Evolutionary conservation across 2,888 invertebrate species (phyloP).

Genomic region (Acrobasis consociella): DNA sequence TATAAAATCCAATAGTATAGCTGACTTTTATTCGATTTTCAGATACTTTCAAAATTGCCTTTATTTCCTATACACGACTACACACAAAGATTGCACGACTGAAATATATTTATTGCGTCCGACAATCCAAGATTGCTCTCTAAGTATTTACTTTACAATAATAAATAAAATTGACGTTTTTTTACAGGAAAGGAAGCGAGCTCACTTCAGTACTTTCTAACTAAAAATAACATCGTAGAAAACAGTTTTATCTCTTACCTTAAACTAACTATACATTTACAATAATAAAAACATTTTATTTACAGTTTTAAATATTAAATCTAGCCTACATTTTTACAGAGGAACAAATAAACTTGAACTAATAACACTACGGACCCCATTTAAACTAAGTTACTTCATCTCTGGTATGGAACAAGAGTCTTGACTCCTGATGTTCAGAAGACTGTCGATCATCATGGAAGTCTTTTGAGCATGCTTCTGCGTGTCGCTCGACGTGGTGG

Average conservation of each 20-base stretch:
- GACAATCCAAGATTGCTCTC: slow-evolving; percentile 42
- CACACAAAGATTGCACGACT: slow-evolving; percentile 70
- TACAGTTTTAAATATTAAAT: slow-evolving; percentile 74
- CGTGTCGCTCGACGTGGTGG: slow-evolving; percentile 50
- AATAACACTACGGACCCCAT: slow-evolving; percentile 71
- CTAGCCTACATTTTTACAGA: slow-evolving; percentile 75
- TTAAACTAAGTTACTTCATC: slow-evolving; percentile 54
- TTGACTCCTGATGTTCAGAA: slow-evolving; percentile 63
- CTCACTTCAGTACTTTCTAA: slow-evolving; percentile 17
- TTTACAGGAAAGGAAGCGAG: slow-evolving; percentile 31
- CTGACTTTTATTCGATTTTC: neutral
- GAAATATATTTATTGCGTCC: slow-evolving; percentile 54
- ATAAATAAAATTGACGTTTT: slow-evolving; percentile 34
- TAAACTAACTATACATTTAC: slow-evolving; percentile 70
- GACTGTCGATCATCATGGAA: slow-evolving; percentile 73
- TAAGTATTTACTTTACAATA: slow-evolving; percentile 37
- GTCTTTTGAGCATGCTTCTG: slow-evolving; percentile 69
- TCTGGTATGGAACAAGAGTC: slow-evolving; percentile 66
- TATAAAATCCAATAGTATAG: neutral
- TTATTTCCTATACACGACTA: slow-evolving; percentile 50
- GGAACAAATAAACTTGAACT: slow-evolving; percentile 79
- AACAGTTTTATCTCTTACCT: slow-evolving; percentile 59
- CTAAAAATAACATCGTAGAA: slow-evolving; percentile 51
- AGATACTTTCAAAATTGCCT: slow-evolving; percentile 25
- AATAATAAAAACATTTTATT: slow-evolving; percentile 79